Evolutionary conservation across 1,140 invertebrate genomes (phyloP).

Genomic region (Panagrolaimus sp.): DNA sequence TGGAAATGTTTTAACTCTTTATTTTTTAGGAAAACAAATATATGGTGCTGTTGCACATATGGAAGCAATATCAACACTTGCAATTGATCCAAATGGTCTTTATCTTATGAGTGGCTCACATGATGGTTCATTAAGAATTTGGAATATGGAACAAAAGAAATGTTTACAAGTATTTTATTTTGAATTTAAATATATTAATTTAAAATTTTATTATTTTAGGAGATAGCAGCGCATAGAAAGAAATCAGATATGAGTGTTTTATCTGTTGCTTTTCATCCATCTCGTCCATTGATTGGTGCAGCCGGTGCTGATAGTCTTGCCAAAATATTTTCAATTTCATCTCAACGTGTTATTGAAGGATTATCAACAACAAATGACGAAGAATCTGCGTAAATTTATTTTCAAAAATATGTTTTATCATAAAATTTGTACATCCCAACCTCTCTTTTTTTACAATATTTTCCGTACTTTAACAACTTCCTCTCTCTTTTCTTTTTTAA

Average conservation of each 20-base stretch:
- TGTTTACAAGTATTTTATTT: slow-evolving; percentile 55
- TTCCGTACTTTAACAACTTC: too few species aligned
- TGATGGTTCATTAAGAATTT: slow-evolving; percentile 96
- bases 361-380: too few species aligned
- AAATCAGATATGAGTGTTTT: slow-evolving; percentile 99
- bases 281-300: slow-evolving; percentile 93
- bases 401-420: too few species aligned
- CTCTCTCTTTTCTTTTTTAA: too few species aligned
- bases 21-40: slow-evolving; percentile 70
- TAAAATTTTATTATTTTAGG: slow-evolving; percentile 68
- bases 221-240: slow-evolving; percentile 97
- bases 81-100: slow-evolving; percentile 92
- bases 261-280: slow-evolving; percentile 97
- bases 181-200: slow-evolving; percentile 6
- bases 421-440: too few species aligned
- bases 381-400: too few species aligned
- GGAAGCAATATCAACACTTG: slow-evolving; percentile 92
- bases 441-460: too few species aligned
- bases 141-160: slow-evolving; percentile 83
- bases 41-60: slow-evolving; percentile 98
- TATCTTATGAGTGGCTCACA: slow-evolving; percentile 96
- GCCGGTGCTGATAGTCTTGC: slow-evolving; percentile 94
- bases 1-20: background rate
- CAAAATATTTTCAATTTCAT: slow-evolving; percentile 74
- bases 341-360: background rate